phyloP scores from a whole-genome alignment of 2,113 vertebrate genomes.

The Myotis lucifugus region DNA sequence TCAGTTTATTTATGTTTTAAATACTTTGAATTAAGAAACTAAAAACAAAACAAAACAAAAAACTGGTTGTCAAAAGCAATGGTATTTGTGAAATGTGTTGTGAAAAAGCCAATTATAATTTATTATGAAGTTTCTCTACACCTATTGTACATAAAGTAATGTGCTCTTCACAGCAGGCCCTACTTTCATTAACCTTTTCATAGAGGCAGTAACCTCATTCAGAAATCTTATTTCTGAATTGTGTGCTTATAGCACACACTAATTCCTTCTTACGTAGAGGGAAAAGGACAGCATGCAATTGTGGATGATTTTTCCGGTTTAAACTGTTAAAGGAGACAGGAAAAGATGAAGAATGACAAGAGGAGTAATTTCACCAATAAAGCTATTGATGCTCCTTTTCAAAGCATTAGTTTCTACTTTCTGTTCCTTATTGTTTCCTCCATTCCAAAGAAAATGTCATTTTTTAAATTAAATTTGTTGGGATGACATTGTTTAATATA shows the following conservation, averaged over 20 bases:
- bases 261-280: constrained; percentile 16
- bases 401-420: neutral
- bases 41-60: neutral
- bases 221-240: constrained; percentile 51
- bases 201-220: neutral
- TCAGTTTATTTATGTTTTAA: neutral
- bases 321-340: neutral
- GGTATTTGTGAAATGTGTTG: constrained; percentile 11
- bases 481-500: neutral
- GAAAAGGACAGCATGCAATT: neutral
- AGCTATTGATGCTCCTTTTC: neutral
- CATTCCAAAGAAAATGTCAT: neutral
- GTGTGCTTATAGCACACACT: neutral
- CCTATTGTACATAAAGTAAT: constrained; percentile 5
- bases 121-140: neutral
- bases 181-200: constrained; percentile 37
- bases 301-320: neutral
- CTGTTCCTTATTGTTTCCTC: neutral
- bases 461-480: neutral
- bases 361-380: neutral
- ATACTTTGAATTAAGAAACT: neutral
- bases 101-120: constrained; percentile 17
- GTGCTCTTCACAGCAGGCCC: neutral
- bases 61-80: neutral
- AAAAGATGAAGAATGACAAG: neutral